These are phyloP conservation scores for Ectemnius cavifrons DNA, from an alignment of 2,888 invertebrate genomes.

Conservation along the genomic window DNA sequence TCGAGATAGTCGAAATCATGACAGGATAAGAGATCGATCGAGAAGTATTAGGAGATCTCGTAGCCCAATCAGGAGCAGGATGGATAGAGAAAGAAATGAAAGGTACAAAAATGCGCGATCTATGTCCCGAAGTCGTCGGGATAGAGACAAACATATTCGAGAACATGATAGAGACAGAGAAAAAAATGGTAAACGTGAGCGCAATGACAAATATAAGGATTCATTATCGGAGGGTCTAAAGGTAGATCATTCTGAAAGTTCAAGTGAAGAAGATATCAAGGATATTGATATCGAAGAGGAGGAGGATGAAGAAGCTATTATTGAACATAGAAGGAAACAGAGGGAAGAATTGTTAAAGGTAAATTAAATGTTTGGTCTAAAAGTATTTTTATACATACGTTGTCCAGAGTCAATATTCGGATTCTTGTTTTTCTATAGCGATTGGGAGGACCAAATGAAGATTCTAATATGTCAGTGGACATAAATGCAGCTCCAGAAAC, in stretches of 20 bases:
- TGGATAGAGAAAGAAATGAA: slow-evolving; percentile 70
- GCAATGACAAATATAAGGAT: slow-evolving; percentile 82
- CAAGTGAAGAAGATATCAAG: slow-evolving; percentile 84
- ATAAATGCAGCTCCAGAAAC: slow-evolving; percentile 63
- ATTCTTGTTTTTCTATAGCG: slow-evolving; percentile 74
- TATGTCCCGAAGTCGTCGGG: slow-evolving; percentile 66
- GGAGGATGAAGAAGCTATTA: slow-evolving; percentile 95
- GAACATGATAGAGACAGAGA: slow-evolving; percentile 77
- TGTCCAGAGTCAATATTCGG: background rate
- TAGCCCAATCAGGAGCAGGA: slow-evolving; percentile 67
- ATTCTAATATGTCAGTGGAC: slow-evolving; percentile 77
- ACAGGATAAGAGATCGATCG: slow-evolving; percentile 69
- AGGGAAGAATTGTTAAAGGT: slow-evolving; percentile 93
- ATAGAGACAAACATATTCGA: slow-evolving; percentile 73
- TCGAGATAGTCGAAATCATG: slow-evolving; percentile 71
- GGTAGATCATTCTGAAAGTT: slow-evolving; percentile 82
- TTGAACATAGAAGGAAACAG: slow-evolving; percentile 91
- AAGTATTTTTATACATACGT: slow-evolving; percentile 10
- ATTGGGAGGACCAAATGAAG: slow-evolving; percentile 81
- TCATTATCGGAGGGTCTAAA: slow-evolving; percentile 90
- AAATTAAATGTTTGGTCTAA: slow-evolving; percentile 42
- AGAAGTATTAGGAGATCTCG: slow-evolving; percentile 73
- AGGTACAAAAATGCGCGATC: slow-evolving; percentile 70
- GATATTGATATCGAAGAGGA: slow-evolving; percentile 90
- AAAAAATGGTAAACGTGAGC: slow-evolving; percentile 74